phyloP scores from a whole-genome alignment of 2,888 invertebrate genomes.

The Rhaphigaster nebulosa region DNA sequence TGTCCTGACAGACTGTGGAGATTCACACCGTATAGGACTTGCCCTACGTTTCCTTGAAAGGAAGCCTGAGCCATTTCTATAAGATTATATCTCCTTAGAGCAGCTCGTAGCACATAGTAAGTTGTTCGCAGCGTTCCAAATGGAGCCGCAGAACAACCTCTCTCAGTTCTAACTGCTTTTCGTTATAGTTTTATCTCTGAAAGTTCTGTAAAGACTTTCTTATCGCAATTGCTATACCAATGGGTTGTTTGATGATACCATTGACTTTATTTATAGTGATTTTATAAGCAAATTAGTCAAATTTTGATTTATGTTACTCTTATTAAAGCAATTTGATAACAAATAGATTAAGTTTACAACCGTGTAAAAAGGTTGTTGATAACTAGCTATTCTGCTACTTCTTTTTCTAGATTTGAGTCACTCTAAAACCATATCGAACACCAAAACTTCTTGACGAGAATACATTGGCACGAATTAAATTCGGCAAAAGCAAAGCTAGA shows the following conservation, averaged over 20 bases:
- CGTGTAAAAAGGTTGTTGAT: too few relatives aligned
- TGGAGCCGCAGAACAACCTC: not conserved
- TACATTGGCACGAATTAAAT: too few relatives aligned
- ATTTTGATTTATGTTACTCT: too few relatives aligned
- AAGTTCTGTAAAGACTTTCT: not conserved
- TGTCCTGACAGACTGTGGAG: not conserved
- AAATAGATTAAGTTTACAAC: too few relatives aligned
- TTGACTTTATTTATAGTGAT: too few relatives aligned
- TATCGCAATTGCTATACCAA: not conserved
- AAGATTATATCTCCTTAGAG: constrained; percentile 9
- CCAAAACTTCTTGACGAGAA: too few relatives aligned
- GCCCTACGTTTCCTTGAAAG: not conserved
- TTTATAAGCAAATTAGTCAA: too few relatives aligned
- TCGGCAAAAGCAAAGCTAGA: too few relatives aligned
- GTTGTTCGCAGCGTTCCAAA: not conserved
- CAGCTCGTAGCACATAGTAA: not conserved
- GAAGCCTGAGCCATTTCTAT: constrained; percentile 15
- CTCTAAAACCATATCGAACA: too few relatives aligned
- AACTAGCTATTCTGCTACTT: too few relatives aligned
- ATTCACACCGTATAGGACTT: not conserved
- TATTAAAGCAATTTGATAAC: too few relatives aligned
- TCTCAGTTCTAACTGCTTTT: not conserved
- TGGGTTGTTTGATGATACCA: not conserved
- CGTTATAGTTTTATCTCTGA: not conserved
- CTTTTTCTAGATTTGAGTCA: too few relatives aligned